Base-by-base conservation (phyloP, 2,113 vertebrate species). In the Nymphicus hollandicus region DNA sequence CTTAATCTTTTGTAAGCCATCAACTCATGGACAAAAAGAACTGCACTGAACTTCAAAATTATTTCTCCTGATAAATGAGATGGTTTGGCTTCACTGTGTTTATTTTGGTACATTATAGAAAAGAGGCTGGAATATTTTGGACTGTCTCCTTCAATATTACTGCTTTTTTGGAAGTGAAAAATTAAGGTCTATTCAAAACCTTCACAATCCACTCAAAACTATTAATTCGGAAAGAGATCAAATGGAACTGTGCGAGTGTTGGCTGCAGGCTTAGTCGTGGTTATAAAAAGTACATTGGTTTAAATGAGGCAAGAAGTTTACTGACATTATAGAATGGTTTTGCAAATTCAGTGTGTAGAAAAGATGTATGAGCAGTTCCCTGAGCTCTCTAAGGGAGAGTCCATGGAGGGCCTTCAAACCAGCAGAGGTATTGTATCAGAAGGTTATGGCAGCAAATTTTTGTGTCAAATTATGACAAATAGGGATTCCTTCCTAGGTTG, bases 101-200 rank as follows among this genome's bases (percentile, higher is more conserved):
- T 93, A 33, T 94, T 95, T 80, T 83, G 80, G 58, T 80, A 22
- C 2, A 0, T 37, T 81, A 19, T 23, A 28, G 43, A 52, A 64
- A 81, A 49, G 43, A 77, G 44, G 63, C n/a, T 69, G 93, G 70
- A 79, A 69, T 86, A 56, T 66, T 88, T 37, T 80, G 68, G 71
- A 66, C 49, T 47, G 44, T 35, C 22, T 85, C 69, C 72, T 73
- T 53, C 60, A 29, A 10, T 58, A 71, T 69, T 73, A 60, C 63
- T 50, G 61, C 25, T 83, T 86, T 96, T 95, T 73, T 68, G 37
- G 63, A 86, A 3, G 39, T 35, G 64, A 63, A 66, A 46, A 83
- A 60, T 88, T 63, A 69, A 77, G 16, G 35, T 50, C 83, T 81
- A 46, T 84, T 93, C 82, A 83, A 88, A 95, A 55, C 19, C 31